Base-by-base conservation (phyloP, 2,888 invertebrate genomes). In the Operophtera brumata region DNA sequence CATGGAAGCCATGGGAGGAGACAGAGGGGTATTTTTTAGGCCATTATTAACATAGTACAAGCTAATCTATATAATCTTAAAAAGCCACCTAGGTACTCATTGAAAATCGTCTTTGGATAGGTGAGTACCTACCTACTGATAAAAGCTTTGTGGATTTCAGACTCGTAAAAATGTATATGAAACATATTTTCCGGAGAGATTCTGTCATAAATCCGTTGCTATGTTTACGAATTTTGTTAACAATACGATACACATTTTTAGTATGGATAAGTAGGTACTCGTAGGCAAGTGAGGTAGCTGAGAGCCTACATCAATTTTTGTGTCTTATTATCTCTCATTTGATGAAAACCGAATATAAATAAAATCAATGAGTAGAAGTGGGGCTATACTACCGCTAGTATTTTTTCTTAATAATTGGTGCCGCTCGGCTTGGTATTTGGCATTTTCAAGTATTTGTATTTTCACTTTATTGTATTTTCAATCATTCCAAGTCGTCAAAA, bases 101-200 rank as follows among this genome's bases (percentile, higher is more conserved):
- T 6, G 7, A 8, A 30, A 9, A 30, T 30, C 30, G 7, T 7
- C n/a, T 30, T 30, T 30, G 9, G 30, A 6, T 9, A 30, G 30
- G 30, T 30, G 6, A 9, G 28, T 9, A 30, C 34, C n/a, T n/a
- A 34, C 40, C 40, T n/a, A n/a, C n/a, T 41, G 45, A 1, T 26
- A 36, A 45, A 36, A 45, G 35, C 45, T 36, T 25, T 5, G 11
- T 20, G 26, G 45, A 26, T 45, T 45, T 45, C 35, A 9, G 25
- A 12, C 48, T 48, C 48, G 48, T 48, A 42, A 47, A 47, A 42
- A 35, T 40, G 13, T 12, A 25, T 35, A 48, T 13, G 34, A 25
- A 20, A 26, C 26, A 45, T 45, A 35, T 48, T 35, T 41, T 13
- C 41, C 10, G 34, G 34, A 8, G 13, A n/a, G n/a, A 48, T 47